Base-by-base conservation (phyloP, 92 coral and sea anemone species). In the Muricea muricata region DNA sequence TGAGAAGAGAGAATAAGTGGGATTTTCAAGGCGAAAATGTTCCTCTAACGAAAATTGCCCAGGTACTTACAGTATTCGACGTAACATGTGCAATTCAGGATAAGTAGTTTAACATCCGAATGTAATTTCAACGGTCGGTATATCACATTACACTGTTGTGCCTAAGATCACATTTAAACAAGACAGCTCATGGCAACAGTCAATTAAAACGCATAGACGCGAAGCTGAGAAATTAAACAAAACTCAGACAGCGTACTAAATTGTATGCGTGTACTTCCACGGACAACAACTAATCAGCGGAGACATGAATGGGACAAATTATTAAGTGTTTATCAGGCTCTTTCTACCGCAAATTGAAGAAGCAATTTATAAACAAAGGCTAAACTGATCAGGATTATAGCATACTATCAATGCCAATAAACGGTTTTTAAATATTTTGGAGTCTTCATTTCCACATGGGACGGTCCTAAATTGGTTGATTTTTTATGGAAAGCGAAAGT, bases 61-160 rank as follows among this genome's bases (percentile, higher is more conserved):
- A n/a, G n/a, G 42, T 37, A 37, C 4, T 4, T 37, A 37, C 42
- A 45, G 50, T 45, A 45, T n/a, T n/a, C n/a, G n/a, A n/a, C n/a
- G n/a, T n/a, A 45, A 45, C 50, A 45, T 12, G 50, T 17, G 14
- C 50, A 45, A 45, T 5, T 45, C 14, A 45, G 12, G 50, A 45
- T 45, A 45, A 45, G 50, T 45, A 9, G 50, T 45, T 52, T 20
- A 52, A 7, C 26, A 52, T 25, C 60, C 18, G 24, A 52, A 1
- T 17, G 60, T 25, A 20, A 13, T 52, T 52, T 52, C 24, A 61
- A 61, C 18, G 10, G 15, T 6, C 13, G 32, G 24, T 6, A 63
- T 63, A 63, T 63, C 70, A 63, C 37, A 18, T 63, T 63, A 63
- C 70, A 63, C 21, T 63, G 37, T 63, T 63, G 70, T 57, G 14